These are phyloP conservation scores for Orthosia gracilis DNA, from an alignment of 2,888 invertebrate species.

Conservation along the genomic window DNA sequence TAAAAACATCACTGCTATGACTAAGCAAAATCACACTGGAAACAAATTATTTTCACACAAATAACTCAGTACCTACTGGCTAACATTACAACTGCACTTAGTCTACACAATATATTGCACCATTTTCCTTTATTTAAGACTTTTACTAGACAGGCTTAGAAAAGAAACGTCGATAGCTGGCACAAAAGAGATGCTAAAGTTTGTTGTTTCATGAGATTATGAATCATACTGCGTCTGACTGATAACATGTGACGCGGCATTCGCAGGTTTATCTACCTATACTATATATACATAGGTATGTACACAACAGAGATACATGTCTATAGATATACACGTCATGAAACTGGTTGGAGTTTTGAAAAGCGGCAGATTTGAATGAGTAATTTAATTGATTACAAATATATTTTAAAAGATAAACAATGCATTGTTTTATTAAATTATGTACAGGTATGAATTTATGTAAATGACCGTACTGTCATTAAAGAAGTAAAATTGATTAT, in stretches of 20 bases:
- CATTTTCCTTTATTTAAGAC: slow-evolving; percentile 25
- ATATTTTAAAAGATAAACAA: slow-evolving; percentile 11
- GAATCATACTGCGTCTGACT: slow-evolving; percentile 71
- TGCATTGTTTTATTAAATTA: slow-evolving; percentile 7
- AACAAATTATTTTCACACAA: slow-evolving; percentile 29
- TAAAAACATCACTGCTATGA: slow-evolving; percentile 42
- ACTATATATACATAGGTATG: slow-evolving; percentile 26
- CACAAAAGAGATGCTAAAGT: slow-evolving; percentile 64
- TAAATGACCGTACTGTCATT: background rate
- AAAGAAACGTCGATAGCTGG: slow-evolving; percentile 33
- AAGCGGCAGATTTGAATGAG: slow-evolving; percentile 36
- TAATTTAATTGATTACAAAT: slow-evolving; percentile 15
- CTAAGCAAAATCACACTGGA: slow-evolving; percentile 48
- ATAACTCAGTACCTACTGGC: slow-evolving; percentile 1
- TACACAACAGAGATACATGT: slow-evolving; percentile 34
- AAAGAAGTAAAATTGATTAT: too few species aligned
- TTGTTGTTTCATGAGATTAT: slow-evolving; percentile 69
- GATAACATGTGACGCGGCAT: slow-evolving; percentile 72
- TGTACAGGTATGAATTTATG: background rate
- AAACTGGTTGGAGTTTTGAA: slow-evolving; percentile 32
- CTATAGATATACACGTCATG: slow-evolving; percentile 12
- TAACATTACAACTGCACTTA: slow-evolving; percentile 30
- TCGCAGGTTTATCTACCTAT: slow-evolving; percentile 54
- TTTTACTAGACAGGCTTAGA: slow-evolving; percentile 11
- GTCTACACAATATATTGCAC: slow-evolving; percentile 12